phyloP scores from a whole-genome alignment of 1,140 invertebrate genomes.

The Pogonomyrmex barbatus region DNA sequence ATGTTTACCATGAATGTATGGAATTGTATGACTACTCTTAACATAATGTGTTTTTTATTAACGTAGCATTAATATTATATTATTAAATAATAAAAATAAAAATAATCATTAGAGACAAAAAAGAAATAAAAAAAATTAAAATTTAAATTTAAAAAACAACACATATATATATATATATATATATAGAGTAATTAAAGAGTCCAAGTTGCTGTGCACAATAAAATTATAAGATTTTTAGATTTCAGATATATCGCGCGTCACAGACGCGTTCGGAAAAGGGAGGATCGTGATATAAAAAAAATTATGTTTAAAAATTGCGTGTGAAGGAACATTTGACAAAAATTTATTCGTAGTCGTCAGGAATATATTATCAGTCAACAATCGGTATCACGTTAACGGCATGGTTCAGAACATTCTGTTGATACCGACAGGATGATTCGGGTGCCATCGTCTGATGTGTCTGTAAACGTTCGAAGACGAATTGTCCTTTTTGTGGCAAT shows the following conservation, averaged over 20 bases:
- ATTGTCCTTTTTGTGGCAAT: conserved; percentile 82
- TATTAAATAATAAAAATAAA: conserved; percentile 1
- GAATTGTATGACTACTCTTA: not conserved
- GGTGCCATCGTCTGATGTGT: conserved; percentile 84
- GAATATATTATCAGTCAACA: not conserved
- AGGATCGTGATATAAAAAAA: not conserved
- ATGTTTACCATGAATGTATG: not conserved
- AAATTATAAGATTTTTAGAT: not conserved
- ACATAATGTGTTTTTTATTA: not conserved
- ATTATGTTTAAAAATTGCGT: not conserved
- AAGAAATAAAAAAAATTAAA: conserved; percentile 12
- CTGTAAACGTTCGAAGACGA: conserved; percentile 81
- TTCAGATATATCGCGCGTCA: not conserved
- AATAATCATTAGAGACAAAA: not conserved
- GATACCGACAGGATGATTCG: conserved; percentile 70
- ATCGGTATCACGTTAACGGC: not conserved
- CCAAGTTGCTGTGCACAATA: not conserved
- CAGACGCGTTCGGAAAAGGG: not conserved
- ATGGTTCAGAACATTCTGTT: conserved; percentile 75
- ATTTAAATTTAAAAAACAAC: not conserved
- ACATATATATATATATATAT: too few relatives aligned
- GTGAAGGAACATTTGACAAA: not conserved
- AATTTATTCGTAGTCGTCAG: conserved; percentile 24
- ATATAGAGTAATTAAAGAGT: too few relatives aligned
- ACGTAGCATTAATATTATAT: not conserved